Base-by-base conservation (phyloP, 2,113 vertebrate species). In the Eubucco bourcierii region DNA sequence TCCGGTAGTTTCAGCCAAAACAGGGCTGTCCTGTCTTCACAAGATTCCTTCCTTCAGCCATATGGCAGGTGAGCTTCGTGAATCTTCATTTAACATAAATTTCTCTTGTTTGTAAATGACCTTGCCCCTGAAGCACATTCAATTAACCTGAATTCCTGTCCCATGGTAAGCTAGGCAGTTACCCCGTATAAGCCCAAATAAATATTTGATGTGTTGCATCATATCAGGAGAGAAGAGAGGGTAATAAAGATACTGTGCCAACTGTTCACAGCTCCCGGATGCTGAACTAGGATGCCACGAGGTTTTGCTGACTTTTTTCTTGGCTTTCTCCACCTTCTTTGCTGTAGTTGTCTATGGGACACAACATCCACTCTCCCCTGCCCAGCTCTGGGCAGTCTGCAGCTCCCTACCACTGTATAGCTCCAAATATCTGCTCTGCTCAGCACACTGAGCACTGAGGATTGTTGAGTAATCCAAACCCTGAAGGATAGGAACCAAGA, bases 121-220 rank as follows among this genome's bases (percentile, higher is more conserved):
- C 50, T 52, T 24, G 23, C 50, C 12, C 47, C 21, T 50, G 47
- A 50, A 50, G 47, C 11, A 20, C 47, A 50, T 50, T 50, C 21
- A 23, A 50, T 50, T 50, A 23, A 23, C 21, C 47, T 50, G 47
- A 23, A 50, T 23, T 50, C 47, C 21, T 50, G 47, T 50, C 21
- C 50, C 50, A 52, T 24, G 50, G 50, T 52, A 52, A 52, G 50
- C 23, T 52, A 52, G 50, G 50, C 50, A 24, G 23, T 52, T 52
- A 52, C 50, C 47, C 47, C 20, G 11, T 19, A 28, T 12, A 15
- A 29, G 66, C 71, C 55, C 34, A 7, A 29, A 13, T 71, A 67
- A 85, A 47, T 88, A 31, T 93, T 95, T 90, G 87, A 55, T 83
- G 60, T 85, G 47, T 94, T 94, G 82, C 73, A 0, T 90, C 85